Percentiles rank a stretch among this genome's conserved stretches.
Conservation (phyloP, 2,888 invertebrate species). For the Perithous albicinctus region DNA sequence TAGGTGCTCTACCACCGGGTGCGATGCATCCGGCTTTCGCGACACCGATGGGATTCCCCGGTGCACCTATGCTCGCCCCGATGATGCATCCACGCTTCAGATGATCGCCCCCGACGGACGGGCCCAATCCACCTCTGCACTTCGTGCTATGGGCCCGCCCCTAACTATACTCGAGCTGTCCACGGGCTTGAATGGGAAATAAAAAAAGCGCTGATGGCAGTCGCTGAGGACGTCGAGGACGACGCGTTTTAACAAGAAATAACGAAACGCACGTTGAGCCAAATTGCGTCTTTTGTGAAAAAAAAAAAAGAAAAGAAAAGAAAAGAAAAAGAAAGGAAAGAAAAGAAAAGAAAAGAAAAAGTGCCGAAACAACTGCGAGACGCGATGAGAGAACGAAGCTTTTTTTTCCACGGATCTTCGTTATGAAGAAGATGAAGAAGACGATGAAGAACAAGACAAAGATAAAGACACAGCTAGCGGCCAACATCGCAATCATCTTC, state of each 20-base stretch:
- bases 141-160: constrained; percentile 87
- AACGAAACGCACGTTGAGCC: constrained; percentile 8
- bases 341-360: too few relatives aligned
- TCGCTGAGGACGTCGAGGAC: neutral
- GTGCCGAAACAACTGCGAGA: constrained; percentile 16
- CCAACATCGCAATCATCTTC: constrained; percentile 70
- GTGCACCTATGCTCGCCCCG: constrained; percentile 86
- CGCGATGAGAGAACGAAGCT: neutral
- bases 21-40: constrained; percentile 86
- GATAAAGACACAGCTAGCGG: constrained; percentile 29
- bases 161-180: constrained; percentile 72
- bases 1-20: constrained; percentile 84
- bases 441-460: constrained; percentile 22
- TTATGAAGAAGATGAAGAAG: constrained; percentile 25
- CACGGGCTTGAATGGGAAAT: constrained; percentile 21
- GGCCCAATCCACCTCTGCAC: constrained; percentile 85
- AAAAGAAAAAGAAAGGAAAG: too few relatives aligned
- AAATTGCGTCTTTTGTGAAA: neutral
- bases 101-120: constrained; percentile 89
- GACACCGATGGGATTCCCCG: constrained; percentile 86
- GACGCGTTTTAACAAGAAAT: neutral
- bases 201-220: constrained; percentile 4
- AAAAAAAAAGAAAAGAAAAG: too few relatives aligned
- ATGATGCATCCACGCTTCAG: constrained; percentile 95
- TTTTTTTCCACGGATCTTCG: constrained; percentile 64